Base-by-base conservation (phyloP, 64 coral and sea anemone genomes). In the Porites lutea region DNA sequence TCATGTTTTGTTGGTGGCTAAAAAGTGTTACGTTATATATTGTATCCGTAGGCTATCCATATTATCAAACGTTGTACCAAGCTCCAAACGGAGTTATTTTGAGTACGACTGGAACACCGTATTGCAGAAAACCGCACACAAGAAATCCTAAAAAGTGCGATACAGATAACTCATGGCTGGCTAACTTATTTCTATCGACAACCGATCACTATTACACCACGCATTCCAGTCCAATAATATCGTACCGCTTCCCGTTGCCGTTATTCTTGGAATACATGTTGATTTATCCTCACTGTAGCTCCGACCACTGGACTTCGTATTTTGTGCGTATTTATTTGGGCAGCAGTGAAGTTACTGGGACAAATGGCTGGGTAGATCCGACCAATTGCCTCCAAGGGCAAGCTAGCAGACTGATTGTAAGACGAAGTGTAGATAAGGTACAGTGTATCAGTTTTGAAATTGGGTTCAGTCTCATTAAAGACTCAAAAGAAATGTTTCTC, bases 271-370 rank as follows among this genome's bases (percentile, higher is more conserved):
- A 96, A 80, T 89, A 98, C 60, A 60, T 98, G 10, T 88, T 92
- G 66, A 84, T 98, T 62, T 98, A 95, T 86, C 96, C 96, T 8
- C 65, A 92, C 5, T 98, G 96, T 50, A 55, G 62, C 52, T 69
- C 74, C 3, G 7, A 46, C 12, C 60, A 91, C 65, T 78, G 27
- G 58, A 95, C 96, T 0, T 65, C 58, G 6, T 86, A 93, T 68
- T 74, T 64, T 5, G 63, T 96, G 19, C 87, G 52, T 0, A 78
- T 88, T 12, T 98, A 95, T 55, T 71, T 88, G 15, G 53, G 61
- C 8, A 52, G 27, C 72, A 55, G 2, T 72, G 69, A 80, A 48
- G 43, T 91, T 54, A 65, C 78, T 63, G 86, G 73, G 19, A 87
- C 81, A 2, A 67, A 52, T 52, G 22, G 27, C 52, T 93, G 82